phyloP scores from a whole-genome alignment of 2,888 invertebrate species.

The Dysmachus trigonus region DNA sequence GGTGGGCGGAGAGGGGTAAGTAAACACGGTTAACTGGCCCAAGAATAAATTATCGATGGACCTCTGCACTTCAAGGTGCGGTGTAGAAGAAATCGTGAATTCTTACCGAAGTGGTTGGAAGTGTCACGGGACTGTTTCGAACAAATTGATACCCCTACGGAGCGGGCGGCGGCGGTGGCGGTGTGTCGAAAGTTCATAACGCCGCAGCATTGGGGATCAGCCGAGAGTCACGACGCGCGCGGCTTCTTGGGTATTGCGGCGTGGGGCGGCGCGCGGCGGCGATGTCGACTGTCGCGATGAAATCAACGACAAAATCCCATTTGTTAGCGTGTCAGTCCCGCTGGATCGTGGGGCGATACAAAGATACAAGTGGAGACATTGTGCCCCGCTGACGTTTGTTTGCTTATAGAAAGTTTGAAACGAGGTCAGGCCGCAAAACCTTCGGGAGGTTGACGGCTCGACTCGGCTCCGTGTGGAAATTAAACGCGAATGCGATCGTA shows the following conservation, averaged over 20 bases:
- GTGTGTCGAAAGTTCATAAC: slow-evolving; percentile 20
- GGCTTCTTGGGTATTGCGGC: not conserved
- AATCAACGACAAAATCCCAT: slow-evolving; percentile 34
- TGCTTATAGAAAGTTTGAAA: slow-evolving; percentile 19
- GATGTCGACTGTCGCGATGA: slow-evolving; percentile 7
- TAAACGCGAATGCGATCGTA: not conserved
- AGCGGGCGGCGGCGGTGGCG: no score
- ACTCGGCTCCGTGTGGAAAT: not conserved
- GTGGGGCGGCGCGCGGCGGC: not conserved
- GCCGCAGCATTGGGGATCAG: not conserved
- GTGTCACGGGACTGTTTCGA: slow-evolving; percentile 4
- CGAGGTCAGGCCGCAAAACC: not conserved
- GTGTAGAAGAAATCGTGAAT: slow-evolving; percentile 21
- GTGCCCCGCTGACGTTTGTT: slow-evolving; percentile 9
- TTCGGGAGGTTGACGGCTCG: slow-evolving; percentile 18
- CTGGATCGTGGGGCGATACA: slow-evolving; percentile 18
- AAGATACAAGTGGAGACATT: slow-evolving; percentile 20
- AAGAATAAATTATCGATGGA: slow-evolving; percentile 18
- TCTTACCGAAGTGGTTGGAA: not conserved
- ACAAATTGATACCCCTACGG: slow-evolving; percentile 14
- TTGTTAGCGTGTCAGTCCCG: slow-evolving; percentile 29
- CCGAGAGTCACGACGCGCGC: not conserved
- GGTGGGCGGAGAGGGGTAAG: not conserved
- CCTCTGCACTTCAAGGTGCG: not conserved
- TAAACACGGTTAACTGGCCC: not conserved